Conservation (phyloP, 2,113 vertebrate species). For the Labeo catla region DNA sequence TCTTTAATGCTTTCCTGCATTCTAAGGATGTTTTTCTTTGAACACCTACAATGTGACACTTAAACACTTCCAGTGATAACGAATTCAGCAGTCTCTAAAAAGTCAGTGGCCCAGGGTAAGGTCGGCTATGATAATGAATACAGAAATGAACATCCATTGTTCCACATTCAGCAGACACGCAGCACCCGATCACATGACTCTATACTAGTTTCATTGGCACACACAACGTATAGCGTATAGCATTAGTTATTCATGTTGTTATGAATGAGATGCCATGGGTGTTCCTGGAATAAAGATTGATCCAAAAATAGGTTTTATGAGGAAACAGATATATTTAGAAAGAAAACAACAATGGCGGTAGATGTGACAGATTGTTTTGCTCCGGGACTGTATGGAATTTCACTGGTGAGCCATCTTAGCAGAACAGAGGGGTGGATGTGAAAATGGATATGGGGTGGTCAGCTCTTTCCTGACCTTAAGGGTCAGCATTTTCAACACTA, state of each 20-base stretch:
- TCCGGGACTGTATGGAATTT: slow-evolving; percentile 66
- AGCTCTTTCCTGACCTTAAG: slow-evolving; percentile 74
- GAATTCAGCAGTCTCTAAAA: slow-evolving; percentile 20
- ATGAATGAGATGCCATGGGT: slow-evolving; percentile 55
- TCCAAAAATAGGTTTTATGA: slow-evolving; percentile 58
- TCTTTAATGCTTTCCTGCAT: background rate
- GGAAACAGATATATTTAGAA: slow-evolving; percentile 21
- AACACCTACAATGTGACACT: background rate
- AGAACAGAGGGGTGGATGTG: slow-evolving; percentile 68
- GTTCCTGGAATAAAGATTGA: slow-evolving; percentile 48
- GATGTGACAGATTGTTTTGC: slow-evolving; percentile 41
- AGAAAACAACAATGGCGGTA: slow-evolving; percentile 25
- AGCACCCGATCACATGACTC: slow-evolving; percentile 48
- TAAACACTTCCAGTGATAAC: slow-evolving; percentile 3
- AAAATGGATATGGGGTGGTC: slow-evolving; percentile 73
- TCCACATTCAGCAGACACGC: slow-evolving; percentile 21
- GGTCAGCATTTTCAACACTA: slow-evolving; percentile 69
- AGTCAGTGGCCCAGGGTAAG: slow-evolving; percentile 2
- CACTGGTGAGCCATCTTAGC: slow-evolving; percentile 53
- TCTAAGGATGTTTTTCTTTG: background rate
- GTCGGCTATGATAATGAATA: slow-evolving; percentile 22
- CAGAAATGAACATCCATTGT: slow-evolving; percentile 2
- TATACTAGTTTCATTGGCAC: slow-evolving; percentile 51
- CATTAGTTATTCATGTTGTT: slow-evolving; percentile 51
- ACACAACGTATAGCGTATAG: slow-evolving; percentile 50